These are phyloP conservation scores for Taxidea taxus DNA, from an alignment of 2,113 vertebrate species.

Conservation along the genomic window DNA sequence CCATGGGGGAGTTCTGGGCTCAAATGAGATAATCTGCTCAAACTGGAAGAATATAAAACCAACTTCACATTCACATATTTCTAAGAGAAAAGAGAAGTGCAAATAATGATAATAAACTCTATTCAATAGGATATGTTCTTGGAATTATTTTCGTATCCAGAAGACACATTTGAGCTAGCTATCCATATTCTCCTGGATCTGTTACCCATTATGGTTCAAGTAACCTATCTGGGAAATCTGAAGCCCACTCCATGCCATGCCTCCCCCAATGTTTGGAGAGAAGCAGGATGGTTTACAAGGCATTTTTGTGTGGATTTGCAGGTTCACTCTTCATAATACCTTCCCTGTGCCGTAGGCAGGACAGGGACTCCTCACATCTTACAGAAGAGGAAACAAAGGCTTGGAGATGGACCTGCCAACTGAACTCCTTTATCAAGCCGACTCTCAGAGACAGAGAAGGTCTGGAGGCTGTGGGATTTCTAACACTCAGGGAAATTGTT, in stretches of 20 bases:
- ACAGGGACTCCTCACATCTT: not conserved
- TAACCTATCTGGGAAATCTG: not conserved
- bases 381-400: not conserved
- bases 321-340: not conserved
- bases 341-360: not conserved
- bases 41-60: slow-evolving; percentile 23
- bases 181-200: not conserved
- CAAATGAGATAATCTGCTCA: not conserved
- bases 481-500: not conserved
- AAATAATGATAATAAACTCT: not conserved
- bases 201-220: not conserved
- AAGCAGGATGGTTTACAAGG: not conserved
- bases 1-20: not conserved
- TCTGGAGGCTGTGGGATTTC: not conserved
- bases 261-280: not conserved
- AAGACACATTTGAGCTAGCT: not conserved
- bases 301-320: not conserved
- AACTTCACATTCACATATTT: not conserved
- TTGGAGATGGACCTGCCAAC: not conserved
- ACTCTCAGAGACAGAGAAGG: not conserved
- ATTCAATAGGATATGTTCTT: not conserved
- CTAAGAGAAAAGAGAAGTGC: slow-evolving; percentile 7
- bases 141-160: not conserved
- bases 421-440: not conserved
- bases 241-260: rapidly evolving